phyloP scores from a whole-genome alignment of 64 coral and sea anemone species.

The Dendronephthya gigantea region DNA sequence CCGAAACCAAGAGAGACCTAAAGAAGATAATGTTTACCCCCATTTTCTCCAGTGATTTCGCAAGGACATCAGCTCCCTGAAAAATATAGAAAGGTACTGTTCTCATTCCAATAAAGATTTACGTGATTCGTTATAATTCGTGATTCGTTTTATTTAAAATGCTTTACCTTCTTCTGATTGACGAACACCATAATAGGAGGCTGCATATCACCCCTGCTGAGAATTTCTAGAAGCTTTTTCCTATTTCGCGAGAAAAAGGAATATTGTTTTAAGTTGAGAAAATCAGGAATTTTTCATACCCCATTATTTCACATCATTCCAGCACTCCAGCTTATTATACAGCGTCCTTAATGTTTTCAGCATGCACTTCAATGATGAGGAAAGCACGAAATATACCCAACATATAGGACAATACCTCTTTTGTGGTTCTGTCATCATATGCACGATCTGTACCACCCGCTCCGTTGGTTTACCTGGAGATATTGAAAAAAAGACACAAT shows the following conservation, averaged over 20 bases:
- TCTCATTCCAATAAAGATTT: neutral
- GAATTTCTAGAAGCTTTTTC: slow-evolving; percentile 85
- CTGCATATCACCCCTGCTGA: slow-evolving; percentile 52
- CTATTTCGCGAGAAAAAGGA: slow-evolving; percentile 19
- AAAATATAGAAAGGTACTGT: neutral
- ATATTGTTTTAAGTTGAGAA: neutral
- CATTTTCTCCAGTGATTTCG: slow-evolving; percentile 95
- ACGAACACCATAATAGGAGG: slow-evolving; percentile 95
- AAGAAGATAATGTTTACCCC: slow-evolving; percentile 81
- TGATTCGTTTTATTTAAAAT: neutral
- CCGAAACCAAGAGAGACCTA: too few species aligned
- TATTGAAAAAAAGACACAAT: neutral
- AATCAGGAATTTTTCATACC: too few species aligned
- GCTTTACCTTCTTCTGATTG: slow-evolving; percentile 92
- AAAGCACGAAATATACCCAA: neutral
- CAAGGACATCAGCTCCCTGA: slow-evolving; percentile 91
- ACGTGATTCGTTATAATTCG: neutral
- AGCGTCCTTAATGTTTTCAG: too few species aligned
- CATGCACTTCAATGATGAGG: too few species aligned
- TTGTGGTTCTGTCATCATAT: slow-evolving; percentile 63
- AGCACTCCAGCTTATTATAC: too few species aligned
- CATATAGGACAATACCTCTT: slow-evolving; percentile 49
- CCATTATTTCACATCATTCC: too few species aligned
- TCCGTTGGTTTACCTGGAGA: slow-evolving; percentile 71
- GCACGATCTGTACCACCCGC: slow-evolving; percentile 79